Evolutionary conservation across 2,797 vertebrate species (phyloP), one percentile per base, ranked within the genome.

Genomic region (Esox lucius): DNA sequence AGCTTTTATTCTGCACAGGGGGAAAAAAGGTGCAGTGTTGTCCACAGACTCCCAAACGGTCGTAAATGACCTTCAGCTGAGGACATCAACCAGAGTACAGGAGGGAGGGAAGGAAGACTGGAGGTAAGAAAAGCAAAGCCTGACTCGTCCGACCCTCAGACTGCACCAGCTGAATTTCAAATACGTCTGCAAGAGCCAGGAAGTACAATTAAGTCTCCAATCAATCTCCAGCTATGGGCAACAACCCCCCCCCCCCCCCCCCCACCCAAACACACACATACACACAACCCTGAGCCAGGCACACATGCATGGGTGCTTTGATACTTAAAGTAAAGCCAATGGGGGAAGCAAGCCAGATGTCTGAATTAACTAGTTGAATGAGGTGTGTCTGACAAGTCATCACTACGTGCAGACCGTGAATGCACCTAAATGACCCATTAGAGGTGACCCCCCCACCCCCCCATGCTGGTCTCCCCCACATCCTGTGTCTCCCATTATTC

Each of bases 191-290:
- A 86, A 80, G 78, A 75, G 76, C 75, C 82, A 79, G 86, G 84
- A 91, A 90, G 87, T 80, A 84, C 86, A 90, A 91, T 91, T 91
- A 90, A 81, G 70, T 75, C 51, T 75, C 84, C 83, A 82, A 91
- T 93, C 88, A 89, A 89, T 90, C 81, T 83, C 66, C 42, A 71
- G 84, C 81, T 81, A 75, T 78, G 80, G 75, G 59, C 46, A 74
- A 80, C 56, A 42, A 26, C 17, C 51, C 53, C 31, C 48, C 31
- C 42, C 49, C 61, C n/a, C 28, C 26, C 17, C 51, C 53, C 31
- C 48, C 31, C 42, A 49, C 61, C n/a, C 28, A 31, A 31, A 35
- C 64, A 31, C 56, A 64, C 66, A 42, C 49, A 51, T 31, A 19
- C 73, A 73, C 75, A 42, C 39, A 6, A 42, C 39, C 39, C 39